A percentile compares a stretch with the other conserved stretches of the same genome.
These are phyloP conservation scores for Tragopan temminckii DNA, from an alignment of 2,797 vertebrate species.

Conservation along the genomic window DNA sequence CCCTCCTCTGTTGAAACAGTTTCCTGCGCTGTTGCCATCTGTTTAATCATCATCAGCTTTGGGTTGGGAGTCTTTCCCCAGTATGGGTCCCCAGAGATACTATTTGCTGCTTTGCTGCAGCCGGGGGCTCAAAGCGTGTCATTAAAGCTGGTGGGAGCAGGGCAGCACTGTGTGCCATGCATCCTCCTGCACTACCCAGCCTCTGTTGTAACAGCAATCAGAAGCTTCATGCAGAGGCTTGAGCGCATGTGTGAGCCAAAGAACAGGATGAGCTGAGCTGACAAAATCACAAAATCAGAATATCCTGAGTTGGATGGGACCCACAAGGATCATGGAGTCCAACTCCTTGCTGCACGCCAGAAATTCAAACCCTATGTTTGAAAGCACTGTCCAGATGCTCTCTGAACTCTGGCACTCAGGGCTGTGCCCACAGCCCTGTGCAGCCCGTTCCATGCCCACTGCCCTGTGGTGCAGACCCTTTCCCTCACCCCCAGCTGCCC, in stretches of 20 bases:
- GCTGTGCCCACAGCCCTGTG: not conserved
- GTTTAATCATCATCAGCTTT: not conserved
- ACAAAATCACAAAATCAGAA: not conserved
- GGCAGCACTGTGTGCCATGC: fast-evolving
- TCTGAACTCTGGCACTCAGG: not conserved
- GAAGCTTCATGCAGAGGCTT: not conserved
- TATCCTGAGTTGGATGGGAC: not conserved
- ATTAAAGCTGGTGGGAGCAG: not conserved
- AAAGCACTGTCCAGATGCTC: not conserved
- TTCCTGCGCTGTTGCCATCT: conserved; percentile 29
- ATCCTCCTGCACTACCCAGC: not conserved
- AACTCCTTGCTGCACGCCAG: not conserved
- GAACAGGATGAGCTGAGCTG: not conserved
- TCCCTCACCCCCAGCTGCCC: not conserved
- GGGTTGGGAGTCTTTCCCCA: not conserved
- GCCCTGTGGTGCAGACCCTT: not conserved
- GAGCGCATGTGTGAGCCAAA: fast-evolving
- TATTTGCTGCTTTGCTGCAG: fast-evolving
- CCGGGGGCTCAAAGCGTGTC: fast-evolving
- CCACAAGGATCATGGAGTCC: not conserved
- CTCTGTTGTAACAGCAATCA: not conserved
- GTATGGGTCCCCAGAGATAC: fast-evolving
- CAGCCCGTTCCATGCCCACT: not conserved
- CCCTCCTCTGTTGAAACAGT: conserved; percentile 21
- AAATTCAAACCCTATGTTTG: not conserved